A percentile compares a stretch with the other conserved stretches of the same genome.
phyloP scores from a whole-genome alignment of 2,888 invertebrate genomes.

The Steromphala cineraria region DNA sequence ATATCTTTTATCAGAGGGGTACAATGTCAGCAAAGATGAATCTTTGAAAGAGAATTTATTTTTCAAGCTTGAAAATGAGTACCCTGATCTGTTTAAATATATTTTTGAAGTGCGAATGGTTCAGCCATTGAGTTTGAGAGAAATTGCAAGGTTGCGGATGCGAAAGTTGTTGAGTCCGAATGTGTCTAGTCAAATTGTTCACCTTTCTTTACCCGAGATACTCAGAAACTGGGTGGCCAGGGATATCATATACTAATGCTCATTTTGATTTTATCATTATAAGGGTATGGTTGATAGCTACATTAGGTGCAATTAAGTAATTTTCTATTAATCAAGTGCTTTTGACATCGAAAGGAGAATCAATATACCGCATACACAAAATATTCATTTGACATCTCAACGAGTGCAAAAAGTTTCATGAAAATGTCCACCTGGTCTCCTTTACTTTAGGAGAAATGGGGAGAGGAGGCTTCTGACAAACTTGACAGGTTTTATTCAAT shows the following conservation, averaged over 20 bases:
- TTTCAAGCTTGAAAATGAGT: slow-evolving; percentile 45
- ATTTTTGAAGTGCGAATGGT: slow-evolving; percentile 39
- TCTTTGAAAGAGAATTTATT: slow-evolving; percentile 41
- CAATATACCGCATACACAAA: too few species aligned
- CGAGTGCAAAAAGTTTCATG: too few species aligned
- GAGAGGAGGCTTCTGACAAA: too few species aligned
- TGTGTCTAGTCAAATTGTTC: slow-evolving; percentile 24
- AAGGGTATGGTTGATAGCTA: too few species aligned
- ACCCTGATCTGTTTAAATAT: slow-evolving; percentile 43
- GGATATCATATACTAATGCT: slow-evolving; percentile 44
- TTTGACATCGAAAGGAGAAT: too few species aligned
- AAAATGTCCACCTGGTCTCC: too few species aligned
- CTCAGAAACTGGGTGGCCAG: slow-evolving; percentile 41
- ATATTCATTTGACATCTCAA: too few species aligned
- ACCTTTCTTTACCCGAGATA: slow-evolving; percentile 42
- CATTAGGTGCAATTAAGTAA: too few species aligned
- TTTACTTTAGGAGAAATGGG: too few species aligned
- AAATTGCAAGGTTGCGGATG: slow-evolving; percentile 39
- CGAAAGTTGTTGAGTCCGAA: slow-evolving; percentile 34
- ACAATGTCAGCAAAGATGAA: slow-evolving; percentile 42
- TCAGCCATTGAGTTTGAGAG: slow-evolving; percentile 48
- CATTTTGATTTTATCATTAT: too few species aligned
- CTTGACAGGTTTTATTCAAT: too few species aligned
- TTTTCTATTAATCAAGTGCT: too few species aligned
- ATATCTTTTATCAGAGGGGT: slow-evolving; percentile 54